Conservation (phyloP, 2,888 invertebrate species). For the Prosopocoilus inquinatus region DNA sequence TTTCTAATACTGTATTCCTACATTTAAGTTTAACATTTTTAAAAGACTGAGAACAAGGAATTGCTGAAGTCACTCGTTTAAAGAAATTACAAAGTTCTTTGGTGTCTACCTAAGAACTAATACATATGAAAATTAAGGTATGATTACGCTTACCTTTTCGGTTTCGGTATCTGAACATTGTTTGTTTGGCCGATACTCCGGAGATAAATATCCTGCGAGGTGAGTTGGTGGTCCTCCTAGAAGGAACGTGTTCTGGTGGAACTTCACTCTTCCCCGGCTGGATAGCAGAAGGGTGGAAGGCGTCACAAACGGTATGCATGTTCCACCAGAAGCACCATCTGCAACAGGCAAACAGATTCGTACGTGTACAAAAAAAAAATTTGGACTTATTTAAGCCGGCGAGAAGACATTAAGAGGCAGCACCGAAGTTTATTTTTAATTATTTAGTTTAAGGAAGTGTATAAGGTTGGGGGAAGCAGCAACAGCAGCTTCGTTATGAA, state of each 20-base stretch:
- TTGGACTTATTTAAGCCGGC: too few species aligned
- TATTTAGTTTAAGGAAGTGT: background rate
- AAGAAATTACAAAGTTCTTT: too few species aligned
- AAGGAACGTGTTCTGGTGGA: slow-evolving; percentile 37
- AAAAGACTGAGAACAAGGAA: too few species aligned
- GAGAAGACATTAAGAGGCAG: slow-evolving; percentile 4
- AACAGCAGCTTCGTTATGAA: background rate
- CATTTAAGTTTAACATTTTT: too few species aligned
- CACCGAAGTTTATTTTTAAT: background rate
- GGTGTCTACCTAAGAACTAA: too few species aligned
- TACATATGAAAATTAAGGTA: background rate
- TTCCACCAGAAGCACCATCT: slow-evolving; percentile 46
- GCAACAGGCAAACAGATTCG: slow-evolving; percentile 31
- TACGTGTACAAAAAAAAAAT: background rate
- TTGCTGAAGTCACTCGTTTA: too few species aligned
- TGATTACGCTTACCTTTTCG: slow-evolving; percentile 60
- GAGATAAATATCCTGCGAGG: slow-evolving; percentile 54
- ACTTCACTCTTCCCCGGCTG: slow-evolving; percentile 55
- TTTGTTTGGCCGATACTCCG: slow-evolving; percentile 55
- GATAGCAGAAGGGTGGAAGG: slow-evolving; percentile 57
- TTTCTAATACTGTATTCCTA: too few species aligned
- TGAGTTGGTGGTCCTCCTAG: slow-evolving; percentile 37
- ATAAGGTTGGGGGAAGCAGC: background rate
- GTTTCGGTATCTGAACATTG: slow-evolving; percentile 57
- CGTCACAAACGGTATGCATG: slow-evolving; percentile 56